Evolutionary conservation across 2,888 invertebrate genomes (phyloP).

Genomic region (Ctenicera cuprea): DNA sequence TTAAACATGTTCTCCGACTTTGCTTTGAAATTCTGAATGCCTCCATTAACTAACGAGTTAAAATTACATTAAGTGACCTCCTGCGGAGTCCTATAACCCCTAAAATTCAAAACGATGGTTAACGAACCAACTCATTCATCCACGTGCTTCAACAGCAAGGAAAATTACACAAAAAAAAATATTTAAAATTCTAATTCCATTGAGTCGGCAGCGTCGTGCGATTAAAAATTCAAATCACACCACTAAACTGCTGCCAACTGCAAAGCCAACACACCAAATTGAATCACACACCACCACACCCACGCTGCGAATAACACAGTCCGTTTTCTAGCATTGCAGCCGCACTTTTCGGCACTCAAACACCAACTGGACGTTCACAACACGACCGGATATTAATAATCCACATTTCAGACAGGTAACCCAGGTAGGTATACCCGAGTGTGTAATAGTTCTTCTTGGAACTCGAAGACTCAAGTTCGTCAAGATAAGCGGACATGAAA

Average conservation of each 20-base stretch:
- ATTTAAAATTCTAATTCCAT: conserved; percentile 3
- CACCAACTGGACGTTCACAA: conserved; percentile 36
- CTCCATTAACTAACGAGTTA: not conserved
- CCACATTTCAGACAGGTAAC: conserved; percentile 50
- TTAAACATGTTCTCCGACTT: no score
- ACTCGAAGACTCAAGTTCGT: conserved; percentile 1
- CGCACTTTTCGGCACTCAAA: conserved; percentile 42
- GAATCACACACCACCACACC: conserved; percentile 47
- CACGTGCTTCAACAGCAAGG: not conserved
- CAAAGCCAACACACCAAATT: not conserved
- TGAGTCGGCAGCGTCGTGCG: not conserved
- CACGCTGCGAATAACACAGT: conserved; percentile 30
- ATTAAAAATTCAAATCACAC: conserved; percentile 16
- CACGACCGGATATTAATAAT: conserved; percentile 53
- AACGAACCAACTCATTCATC: not conserved
- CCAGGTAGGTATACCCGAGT: conserved; percentile 36
- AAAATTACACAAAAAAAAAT: not conserved
- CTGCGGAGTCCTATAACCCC: not conserved
- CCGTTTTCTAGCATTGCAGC: conserved; percentile 20
- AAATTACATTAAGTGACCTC: not conserved
- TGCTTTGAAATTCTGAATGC: not conserved
- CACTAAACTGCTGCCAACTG: not conserved
- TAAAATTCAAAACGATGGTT: not conserved
- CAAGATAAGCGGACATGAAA: conserved; percentile 18
- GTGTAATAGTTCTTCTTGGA: conserved; percentile 41